These are phyloP conservation scores for Neosilurus hyrtlii DNA, from an alignment of 2,797 vertebrate species.

Conservation along the genomic window DNA sequence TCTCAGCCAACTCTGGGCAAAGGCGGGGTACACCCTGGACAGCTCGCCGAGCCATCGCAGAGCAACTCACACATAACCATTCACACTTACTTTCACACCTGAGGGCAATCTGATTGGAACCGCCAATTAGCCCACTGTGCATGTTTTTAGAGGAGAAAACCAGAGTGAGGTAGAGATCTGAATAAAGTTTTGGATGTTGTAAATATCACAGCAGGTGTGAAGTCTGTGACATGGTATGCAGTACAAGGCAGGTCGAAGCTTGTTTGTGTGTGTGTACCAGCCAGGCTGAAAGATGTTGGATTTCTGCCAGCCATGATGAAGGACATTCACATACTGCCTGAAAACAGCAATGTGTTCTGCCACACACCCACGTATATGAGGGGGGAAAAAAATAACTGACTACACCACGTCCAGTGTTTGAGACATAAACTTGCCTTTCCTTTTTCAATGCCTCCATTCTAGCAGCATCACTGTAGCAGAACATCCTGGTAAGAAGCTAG, in stretches of 20 bases:
- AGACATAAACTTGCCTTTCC: conserved; percentile 12
- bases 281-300: conserved; percentile 16
- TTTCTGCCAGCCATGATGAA: conserved; percentile 14
- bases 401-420: conserved; percentile 6
- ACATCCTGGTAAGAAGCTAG: conserved; percentile 27
- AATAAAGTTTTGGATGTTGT: not conserved
- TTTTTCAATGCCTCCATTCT: not conserved
- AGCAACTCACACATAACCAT: no score
- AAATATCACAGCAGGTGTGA: not conserved
- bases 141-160: no score
- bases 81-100: no score
- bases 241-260: conserved; percentile 3
- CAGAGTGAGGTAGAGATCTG: not conserved
- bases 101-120: no score
- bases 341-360: not conserved
- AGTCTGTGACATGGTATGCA: not conserved
- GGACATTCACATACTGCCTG: conserved; percentile 11
- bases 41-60: no score
- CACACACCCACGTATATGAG: not conserved
- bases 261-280: conserved; percentile 2
- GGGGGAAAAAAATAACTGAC: not conserved
- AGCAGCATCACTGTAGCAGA: conserved; percentile 12
- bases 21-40: no score
- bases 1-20: no score
- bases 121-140: no score